Evolutionary conservation across 2,113 vertebrate genomes (phyloP).

Genomic region (Dolichotis patagonum): DNA sequence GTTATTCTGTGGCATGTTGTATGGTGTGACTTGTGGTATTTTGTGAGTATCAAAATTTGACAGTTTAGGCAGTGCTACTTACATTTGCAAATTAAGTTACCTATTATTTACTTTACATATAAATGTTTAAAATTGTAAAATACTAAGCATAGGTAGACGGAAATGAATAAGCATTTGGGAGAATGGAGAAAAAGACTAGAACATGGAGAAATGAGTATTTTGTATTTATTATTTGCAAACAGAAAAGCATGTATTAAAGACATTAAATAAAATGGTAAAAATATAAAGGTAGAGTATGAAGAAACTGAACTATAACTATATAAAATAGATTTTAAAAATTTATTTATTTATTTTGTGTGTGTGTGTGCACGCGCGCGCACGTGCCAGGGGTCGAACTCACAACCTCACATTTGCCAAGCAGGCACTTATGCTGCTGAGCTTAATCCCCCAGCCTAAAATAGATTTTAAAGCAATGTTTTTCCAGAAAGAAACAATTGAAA

Average conservation of each 20-base stretch:
- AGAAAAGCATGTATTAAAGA: neutral
- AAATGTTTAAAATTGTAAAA: neutral
- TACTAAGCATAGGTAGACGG: neutral
- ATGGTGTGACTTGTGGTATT: neutral
- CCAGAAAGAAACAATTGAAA: neutral
- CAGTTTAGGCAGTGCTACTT: neutral
- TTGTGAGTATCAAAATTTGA: neutral
- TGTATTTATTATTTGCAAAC: neutral
- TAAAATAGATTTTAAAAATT: constrained; percentile 11
- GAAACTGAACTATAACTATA: neutral
- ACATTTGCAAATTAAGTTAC: neutral
- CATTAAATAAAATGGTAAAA: neutral
- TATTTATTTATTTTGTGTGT: too few species aligned
- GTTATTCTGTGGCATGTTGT: neutral
- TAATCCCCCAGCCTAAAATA: too few species aligned
- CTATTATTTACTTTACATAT: neutral
- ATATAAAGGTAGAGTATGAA: neutral
- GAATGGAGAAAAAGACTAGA: neutral
- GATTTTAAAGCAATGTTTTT: constrained; percentile 27
- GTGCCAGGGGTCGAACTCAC: too few species aligned
- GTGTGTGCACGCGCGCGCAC: too few species aligned
- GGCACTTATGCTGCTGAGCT: too few species aligned
- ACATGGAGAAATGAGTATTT: neutral
- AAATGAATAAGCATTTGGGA: neutral
- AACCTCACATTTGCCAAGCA: too few species aligned